Base-by-base conservation (phyloP, 2,113 vertebrate genomes). In the Alethe diademata region DNA sequence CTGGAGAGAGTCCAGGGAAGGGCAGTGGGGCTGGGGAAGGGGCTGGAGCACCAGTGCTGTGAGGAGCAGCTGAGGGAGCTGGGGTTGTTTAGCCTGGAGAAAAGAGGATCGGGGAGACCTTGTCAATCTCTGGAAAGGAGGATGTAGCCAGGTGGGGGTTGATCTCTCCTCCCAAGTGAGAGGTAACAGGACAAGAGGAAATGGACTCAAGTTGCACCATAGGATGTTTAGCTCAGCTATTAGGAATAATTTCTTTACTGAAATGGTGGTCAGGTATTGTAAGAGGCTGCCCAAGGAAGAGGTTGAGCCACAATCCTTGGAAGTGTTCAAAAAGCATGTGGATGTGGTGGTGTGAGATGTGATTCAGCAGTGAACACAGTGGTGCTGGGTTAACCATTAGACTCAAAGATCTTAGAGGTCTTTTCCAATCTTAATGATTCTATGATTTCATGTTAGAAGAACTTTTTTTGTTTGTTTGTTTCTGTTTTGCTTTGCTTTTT, bases 11-110 rank as follows among this genome's bases (percentile, higher is more conserved):
- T 10, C 19, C 61, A 53, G 38, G 2, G 24, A 53, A 47, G 28
- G 12, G n/a, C n/a, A 60, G 0, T 0, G 2, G 43, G 8, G 23
- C 8, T 53, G 61, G 5, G 1, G 38, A 35, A 60, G 61, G 45
- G 16, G 45, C 19, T 74, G 53, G 16, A 53, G 13, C 38, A n/a
- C n/a, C 20, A 14, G 18, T 33, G 5, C 29, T n/a, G 9, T 25
- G 53, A 74, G 23, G 16, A 74, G 29, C n/a, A n/a, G 60, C 25
- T 81, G 61, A 45, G 19, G 6, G 19, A n/a, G 19, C 11, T 81
- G 45, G 11, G 11, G 3, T 2, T 40, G 61, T 22, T 74, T 3
- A 25, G 19, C 12, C n/a, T 40, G 61, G 13, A 58, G 36, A 24
- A 6, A 12, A 29, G 23, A 60, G 13, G 24, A 8, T 67, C 45